Base-by-base conservation (phyloP, 2,888 invertebrate species). In the Oscheius sp. region DNA sequence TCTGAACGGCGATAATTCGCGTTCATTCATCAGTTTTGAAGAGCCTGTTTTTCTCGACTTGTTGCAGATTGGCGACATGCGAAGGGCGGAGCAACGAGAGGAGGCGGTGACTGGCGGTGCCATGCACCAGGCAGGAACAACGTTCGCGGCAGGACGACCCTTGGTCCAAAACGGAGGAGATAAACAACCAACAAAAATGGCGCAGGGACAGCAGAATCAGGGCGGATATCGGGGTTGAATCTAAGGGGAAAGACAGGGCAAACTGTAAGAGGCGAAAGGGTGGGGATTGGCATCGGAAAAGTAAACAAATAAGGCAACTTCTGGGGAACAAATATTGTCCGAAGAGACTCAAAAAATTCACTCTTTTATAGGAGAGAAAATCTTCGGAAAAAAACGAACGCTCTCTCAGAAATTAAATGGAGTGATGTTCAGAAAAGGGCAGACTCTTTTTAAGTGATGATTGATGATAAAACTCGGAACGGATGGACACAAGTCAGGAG, bases 131-230 rank as follows among this genome's bases (percentile, higher is more conserved):
- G 34, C 65, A 31, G 20, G 20, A 37, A 34, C 29, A 17, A 42
- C 48, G 46, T 66, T 55, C 57, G 55, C 31, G 27, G 46, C 46
- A 27, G 8, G 23, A 23, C 61, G 27, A 52, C 52, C 65, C 53
- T 39, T 52, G 52, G 37, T 48, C 52, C n/a, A 15, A n/a, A 12
- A 25, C 50, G 39, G 29, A 27, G 20, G 48, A 25, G 48, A 65
- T 53, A 65, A 65, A 65, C 65, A 65, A 65, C 50, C 23, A 65
- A 65, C 65, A 65, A 65, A 65, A 50, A 65, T 52, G 37, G 65
- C 65, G 50, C 42, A 33, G 42, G 55, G 55, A 55, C 33, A 33
- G 12, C 8, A 17, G 55, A 53, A 15, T 29, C 12, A 53, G 53
- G 53, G 31, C n/a, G 12, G n/a, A 42, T 4, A 42, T 15, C n/a